A percentile compares a stretch with the other conserved stretches of the same genome.
phyloP scores from a whole-genome alignment of 2,797 vertebrate genomes.

The Phalanger gymnotis region DNA sequence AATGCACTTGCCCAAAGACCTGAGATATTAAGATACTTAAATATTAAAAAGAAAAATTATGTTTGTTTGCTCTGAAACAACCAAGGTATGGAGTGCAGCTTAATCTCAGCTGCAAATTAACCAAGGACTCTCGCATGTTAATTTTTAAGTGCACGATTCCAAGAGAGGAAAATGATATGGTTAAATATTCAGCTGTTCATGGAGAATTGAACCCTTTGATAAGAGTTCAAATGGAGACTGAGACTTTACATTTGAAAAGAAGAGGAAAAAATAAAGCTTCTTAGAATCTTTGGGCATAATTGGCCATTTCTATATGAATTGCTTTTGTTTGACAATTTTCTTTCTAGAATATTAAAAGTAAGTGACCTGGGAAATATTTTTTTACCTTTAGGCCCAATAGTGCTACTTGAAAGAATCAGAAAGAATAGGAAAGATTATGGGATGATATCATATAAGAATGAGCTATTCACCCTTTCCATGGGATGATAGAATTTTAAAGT shows the following conservation, averaged over 20 bases:
- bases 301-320: conserved; percentile 45
- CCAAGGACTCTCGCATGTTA: not conserved
- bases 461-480: not conserved
- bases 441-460: not conserved
- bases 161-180: not conserved
- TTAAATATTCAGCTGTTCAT: not conserved
- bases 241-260: conserved; percentile 49
- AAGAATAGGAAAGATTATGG: not conserved
- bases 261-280: conserved; percentile 25
- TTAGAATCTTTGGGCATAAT: not conserved
- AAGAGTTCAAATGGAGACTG: conserved; percentile 23
- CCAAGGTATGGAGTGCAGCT: not conserved
- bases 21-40: conserved; percentile 46
- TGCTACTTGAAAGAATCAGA: not conserved
- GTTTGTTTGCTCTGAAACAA: conserved; percentile 24
- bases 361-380: not conserved
- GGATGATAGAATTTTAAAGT: not conserved
- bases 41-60: conserved; percentile 34
- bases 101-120: not conserved
- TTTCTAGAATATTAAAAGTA: not conserved
- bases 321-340: not conserved
- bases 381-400: not conserved
- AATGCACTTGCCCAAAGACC: not conserved
- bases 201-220: conserved; percentile 28
- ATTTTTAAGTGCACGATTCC: conserved; percentile 20